Conservation (phyloP, 2,113 vertebrate genomes). For the human (Homo sapiens) region DNA sequence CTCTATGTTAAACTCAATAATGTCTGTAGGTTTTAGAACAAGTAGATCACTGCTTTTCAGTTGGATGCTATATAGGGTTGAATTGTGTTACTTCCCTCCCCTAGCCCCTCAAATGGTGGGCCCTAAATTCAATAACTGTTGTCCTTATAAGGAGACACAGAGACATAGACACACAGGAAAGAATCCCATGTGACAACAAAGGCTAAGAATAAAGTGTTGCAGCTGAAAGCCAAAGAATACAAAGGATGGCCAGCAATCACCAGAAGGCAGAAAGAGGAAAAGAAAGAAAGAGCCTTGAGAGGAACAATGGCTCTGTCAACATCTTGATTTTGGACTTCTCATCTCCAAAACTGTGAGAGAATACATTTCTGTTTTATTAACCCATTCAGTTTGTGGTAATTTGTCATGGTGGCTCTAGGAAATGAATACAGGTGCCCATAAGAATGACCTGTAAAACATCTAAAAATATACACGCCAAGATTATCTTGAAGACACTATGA, state of each 20-base stretch:
- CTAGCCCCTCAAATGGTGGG: no score
- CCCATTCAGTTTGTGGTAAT: neutral
- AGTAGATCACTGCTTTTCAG: neutral
- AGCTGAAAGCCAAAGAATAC: neutral
- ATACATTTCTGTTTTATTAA: neutral
- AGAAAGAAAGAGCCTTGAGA: neutral
- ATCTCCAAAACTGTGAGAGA: neutral
- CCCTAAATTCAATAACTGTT: neutral
- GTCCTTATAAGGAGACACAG: neutral
- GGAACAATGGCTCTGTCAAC: neutral
- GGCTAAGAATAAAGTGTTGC: neutral
- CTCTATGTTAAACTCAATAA: neutral
- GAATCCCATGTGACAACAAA: neutral
- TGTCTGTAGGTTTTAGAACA: neutral
- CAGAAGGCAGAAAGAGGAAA: neutral
- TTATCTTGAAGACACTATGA: neutral
- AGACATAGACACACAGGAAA: neutral
- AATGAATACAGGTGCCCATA: neutral
- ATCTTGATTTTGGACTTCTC: neutral
- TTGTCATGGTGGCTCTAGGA: neutral
- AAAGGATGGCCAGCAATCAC: neutral
- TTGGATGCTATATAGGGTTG: neutral
- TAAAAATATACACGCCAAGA: neutral
- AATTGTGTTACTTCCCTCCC: neutral
- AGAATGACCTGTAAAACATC: neutral